Base-by-base conservation (phyloP, 2,888 invertebrate genomes). In the Geophilus truncorum region DNA sequence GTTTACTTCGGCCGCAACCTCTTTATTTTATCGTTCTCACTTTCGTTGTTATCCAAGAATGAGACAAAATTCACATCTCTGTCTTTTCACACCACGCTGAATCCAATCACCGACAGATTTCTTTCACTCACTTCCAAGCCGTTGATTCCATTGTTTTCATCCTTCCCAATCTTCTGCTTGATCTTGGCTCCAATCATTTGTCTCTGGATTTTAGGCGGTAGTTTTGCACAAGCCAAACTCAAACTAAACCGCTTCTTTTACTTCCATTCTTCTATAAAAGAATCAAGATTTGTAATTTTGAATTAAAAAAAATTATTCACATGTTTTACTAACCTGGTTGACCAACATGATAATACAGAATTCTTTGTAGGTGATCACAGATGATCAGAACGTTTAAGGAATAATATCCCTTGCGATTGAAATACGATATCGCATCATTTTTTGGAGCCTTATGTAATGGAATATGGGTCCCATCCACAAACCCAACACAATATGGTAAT, bases 51-150 rank as follows among this genome's bases (percentile, higher is more conserved):
- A 45, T 45, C 57, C 15, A 25, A 40, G 23, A 87, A 84, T 32
- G 85, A 84, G 25, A 87, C 83, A 81, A 86, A 88, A 83, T 87
- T 88, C 23, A 85, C 85, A 83, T 87, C 86, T 18, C 84, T 84
- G 82, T 85, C 83, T 28, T 85, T 86, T 87, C 87, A 87, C 62
- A 85, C 85, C 7, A 88, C 84, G 12, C 87, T 85, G 75, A 87
- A 18, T 23, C 88, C 88, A n/a, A 86, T 86, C 25, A 87, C 82
- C 15, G 70, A 21, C 18, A 81, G 25, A 21, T 81, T 78, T 51
- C 28, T 40, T 23, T 51, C 79, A 23, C 40, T 18, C 15, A 78
- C 51, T 36, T 40, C 76, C 21, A 81, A 15, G n/a, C 15, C 18
- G 18, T 75, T 57, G n/a, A 4, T n/a, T n/a, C n/a, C 45, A 21